Evolutionary conservation across 2,797 vertebrate genomes (phyloP).

Genomic region (Molossus molossus): DNA sequence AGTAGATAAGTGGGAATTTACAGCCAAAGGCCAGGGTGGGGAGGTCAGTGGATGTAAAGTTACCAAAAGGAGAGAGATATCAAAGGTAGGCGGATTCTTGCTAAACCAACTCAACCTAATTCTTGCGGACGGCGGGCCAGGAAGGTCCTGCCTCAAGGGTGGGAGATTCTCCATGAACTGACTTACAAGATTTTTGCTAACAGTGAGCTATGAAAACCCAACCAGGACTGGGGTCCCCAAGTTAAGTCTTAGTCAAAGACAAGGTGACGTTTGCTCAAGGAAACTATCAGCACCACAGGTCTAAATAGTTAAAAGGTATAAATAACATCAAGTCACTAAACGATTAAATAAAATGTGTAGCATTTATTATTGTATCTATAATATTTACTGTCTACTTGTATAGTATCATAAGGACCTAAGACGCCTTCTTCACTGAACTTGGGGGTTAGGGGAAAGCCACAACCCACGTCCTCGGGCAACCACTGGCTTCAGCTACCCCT

Average conservation of each 20-base stretch:
- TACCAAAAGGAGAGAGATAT: background rate
- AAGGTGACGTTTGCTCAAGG: background rate
- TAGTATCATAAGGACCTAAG: background rate
- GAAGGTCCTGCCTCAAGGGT: background rate
- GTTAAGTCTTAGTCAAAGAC: background rate
- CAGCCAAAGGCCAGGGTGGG: background rate
- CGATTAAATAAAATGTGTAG: background rate
- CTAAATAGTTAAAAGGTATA: background rate
- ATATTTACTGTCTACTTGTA: background rate
- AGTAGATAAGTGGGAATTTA: background rate
- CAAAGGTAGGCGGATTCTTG: background rate
- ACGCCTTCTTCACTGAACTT: background rate
- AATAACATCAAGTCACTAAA: background rate
- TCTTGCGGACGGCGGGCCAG: background rate
- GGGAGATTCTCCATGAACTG: background rate
- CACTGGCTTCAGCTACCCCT: background rate
- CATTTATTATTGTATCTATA: background rate
- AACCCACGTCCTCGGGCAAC: background rate
- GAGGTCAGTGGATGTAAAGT: background rate
- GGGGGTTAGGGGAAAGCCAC: background rate
- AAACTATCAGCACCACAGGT: background rate
- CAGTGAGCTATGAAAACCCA: background rate
- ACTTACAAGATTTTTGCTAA: background rate
- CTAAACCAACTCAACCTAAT: background rate
- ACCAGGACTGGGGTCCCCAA: background rate